Conservation (phyloP, 2,113 vertebrate species). For the Maccullochella peelii region DNA sequence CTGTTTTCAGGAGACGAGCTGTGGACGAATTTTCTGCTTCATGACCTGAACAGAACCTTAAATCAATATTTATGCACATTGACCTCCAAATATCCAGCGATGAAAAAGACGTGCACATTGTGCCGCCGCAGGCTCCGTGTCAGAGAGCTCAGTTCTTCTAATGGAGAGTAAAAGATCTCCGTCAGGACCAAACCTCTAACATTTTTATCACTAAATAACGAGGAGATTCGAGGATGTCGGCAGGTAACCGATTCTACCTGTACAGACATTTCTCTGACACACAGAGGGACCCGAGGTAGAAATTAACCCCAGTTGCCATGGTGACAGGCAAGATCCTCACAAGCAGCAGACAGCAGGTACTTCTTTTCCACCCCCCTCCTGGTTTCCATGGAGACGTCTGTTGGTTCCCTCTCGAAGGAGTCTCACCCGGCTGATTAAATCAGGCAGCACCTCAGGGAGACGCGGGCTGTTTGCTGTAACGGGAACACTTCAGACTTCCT, state of each 20-base stretch:
- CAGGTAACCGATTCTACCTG: not conserved
- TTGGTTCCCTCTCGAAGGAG: not conserved
- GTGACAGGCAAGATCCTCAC: constrained; percentile 9
- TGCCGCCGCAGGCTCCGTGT: not conserved
- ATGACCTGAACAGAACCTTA: not conserved
- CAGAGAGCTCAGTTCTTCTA: not conserved
- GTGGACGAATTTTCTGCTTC: not conserved
- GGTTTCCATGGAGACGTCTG: constrained; percentile 26
- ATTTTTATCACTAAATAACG: no score
- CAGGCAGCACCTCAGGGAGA: constrained; percentile 29
- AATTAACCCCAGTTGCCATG: constrained; percentile 21
- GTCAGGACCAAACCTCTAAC: not conserved
- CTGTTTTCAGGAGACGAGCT: not conserved
- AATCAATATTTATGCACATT: not conserved
- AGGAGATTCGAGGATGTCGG: no score
- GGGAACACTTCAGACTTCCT: not conserved
- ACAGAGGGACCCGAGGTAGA: not conserved
- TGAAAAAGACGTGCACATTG: no score
- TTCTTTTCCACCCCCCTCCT: not conserved
- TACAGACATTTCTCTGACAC: not conserved
- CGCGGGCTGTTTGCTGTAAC: not conserved
- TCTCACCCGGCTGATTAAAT: constrained; percentile 38
- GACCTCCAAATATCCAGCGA: no score
- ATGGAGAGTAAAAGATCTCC: not conserved
- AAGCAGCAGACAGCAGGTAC: constrained; percentile 11